phyloP scores from a whole-genome alignment of 2,113 vertebrate species.

The Prochilodus magdalenae region DNA sequence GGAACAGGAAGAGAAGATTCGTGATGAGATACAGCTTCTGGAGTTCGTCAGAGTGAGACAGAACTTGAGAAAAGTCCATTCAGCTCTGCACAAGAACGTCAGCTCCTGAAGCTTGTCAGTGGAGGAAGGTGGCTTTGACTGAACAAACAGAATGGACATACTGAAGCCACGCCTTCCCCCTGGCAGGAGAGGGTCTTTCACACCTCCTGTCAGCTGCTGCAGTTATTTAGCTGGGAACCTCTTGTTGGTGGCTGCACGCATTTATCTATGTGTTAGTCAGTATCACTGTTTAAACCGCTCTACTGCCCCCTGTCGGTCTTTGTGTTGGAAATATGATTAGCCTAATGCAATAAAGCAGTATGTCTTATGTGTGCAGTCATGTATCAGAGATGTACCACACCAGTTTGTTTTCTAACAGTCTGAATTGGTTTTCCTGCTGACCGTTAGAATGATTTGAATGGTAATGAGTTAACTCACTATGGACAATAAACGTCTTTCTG shows the following conservation, averaged over 20 bases:
- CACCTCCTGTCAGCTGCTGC: neutral
- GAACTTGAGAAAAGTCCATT: slow-evolving; percentile 75
- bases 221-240: neutral
- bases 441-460: too few relatives aligned
- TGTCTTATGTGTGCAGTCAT: neutral
- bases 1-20: slow-evolving; percentile 61
- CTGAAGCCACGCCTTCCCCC: neutral
- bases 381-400: neutral
- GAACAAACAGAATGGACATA: neutral
- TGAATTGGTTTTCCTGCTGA: neutral
- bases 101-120: slow-evolving; percentile 38
- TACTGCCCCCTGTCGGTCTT: neutral
- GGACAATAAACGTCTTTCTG: too few relatives aligned
- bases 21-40: slow-evolving; percentile 67
- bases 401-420: neutral
- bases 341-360: neutral
- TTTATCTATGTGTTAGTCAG: neutral
- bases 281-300: neutral
- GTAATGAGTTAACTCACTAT: too few relatives aligned
- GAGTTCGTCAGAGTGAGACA: slow-evolving; percentile 75
- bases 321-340: neutral
- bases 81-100: slow-evolving; percentile 60
- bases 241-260: neutral
- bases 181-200: neutral
- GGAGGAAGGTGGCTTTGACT: neutral